Base-by-base conservation (phyloP, 92 coral and sea anemone species). In the Phenganax stokvisi region DNA sequence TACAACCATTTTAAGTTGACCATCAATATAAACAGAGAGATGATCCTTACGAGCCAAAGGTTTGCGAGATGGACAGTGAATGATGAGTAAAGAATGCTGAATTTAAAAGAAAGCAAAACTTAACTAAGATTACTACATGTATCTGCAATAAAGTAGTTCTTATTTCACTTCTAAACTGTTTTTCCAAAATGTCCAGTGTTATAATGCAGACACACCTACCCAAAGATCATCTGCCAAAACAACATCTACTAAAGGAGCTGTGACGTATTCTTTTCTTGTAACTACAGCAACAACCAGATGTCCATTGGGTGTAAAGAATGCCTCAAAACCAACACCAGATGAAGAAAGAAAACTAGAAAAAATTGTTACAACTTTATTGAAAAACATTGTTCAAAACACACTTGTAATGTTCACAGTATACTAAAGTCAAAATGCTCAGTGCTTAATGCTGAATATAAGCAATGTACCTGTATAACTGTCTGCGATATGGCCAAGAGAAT, bases 281-380 rank as follows among this genome's bases (percentile, higher is more conserved):
- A 93, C 82, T 37, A 90, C 89, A 51, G 97, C 98, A 57, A 94
- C 89, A 17, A 94, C 89, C n/a, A 94, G 70, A 56, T 89, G 89
- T 13, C 90, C 87, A 57, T 89, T 87, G 16, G 87, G 80, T 15
- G 90, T 81, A 58, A 94, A 84, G 78, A 94, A 94, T 7, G 92
- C 96, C 78, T 94, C 98, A 56, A 94, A 57, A n/a, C 98, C 98
- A 60, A 80, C 82, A 52, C 98, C 98, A 59, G 87, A 86, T 28
- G 87, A 74, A 0, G 98, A 66, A 58, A 94, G 89, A 81, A 93
- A 91, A 74, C 97, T 93, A 72, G 56, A 68, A 10, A 28, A 37
- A 8, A 0, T 62, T 57, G 11, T 74, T 28, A 15, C 20, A 20
- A 55, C 67, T 28, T 16, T 29, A 13, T n/a, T 5, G 9, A 27